Percentiles rank a stretch among this genome's conserved stretches.
Evolutionary conservation across 2,797 vertebrate genomes (phyloP).

Genomic region (Manis pentadactyla): DNA sequence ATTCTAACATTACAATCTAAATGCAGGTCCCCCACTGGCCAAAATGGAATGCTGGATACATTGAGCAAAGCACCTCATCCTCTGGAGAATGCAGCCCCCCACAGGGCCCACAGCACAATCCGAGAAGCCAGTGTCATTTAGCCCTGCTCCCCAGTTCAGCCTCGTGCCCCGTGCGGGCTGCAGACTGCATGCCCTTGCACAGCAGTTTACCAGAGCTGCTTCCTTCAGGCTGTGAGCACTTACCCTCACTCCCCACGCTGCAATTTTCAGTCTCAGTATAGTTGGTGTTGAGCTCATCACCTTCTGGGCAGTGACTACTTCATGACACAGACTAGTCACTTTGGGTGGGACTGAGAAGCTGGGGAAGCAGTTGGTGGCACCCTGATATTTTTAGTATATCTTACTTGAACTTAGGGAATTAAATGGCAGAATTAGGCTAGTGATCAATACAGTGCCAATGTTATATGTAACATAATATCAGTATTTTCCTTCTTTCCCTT

Average conservation of each 20-base stretch:
- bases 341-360: neutral
- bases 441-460: neutral
- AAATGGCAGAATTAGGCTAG: neutral
- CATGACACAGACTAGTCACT: neutral
- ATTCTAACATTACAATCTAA: neutral
- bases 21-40: neutral
- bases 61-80: neutral
- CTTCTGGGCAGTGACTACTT: neutral
- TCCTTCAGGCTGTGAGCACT: neutral
- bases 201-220: fast-evolving
- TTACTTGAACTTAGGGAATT: neutral
- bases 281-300: neutral
- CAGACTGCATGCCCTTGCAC: no score
- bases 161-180: fast-evolving
- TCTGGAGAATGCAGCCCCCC: no score
- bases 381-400: neutral
- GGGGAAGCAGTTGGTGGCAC: neutral
- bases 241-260: no score
- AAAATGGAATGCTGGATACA: neutral
- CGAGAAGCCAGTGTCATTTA: no score
- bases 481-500: neutral
- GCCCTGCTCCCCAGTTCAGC: no score
- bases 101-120: fast-evolving
- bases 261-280: neutral
- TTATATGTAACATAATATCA: neutral